Percentiles rank a stretch among this genome's conserved stretches.
Evolutionary conservation across 1,140 invertebrate genomes (phyloP).

Genomic region (Cotesia typhae): DNA sequence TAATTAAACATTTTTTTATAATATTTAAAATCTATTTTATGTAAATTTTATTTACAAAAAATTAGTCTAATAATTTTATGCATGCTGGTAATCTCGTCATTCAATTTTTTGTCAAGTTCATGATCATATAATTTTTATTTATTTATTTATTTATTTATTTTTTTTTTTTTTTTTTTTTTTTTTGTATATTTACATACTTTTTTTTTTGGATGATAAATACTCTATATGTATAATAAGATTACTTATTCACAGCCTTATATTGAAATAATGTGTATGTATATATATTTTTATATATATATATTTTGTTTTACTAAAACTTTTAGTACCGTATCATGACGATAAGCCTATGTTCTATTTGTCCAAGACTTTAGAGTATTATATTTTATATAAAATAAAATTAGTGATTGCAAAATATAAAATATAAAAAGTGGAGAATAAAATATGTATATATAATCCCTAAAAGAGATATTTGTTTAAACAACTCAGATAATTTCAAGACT

Average conservation of each 20-base stretch:
- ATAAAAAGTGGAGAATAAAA: background rate
- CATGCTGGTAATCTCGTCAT: no score
- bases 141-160: no score
- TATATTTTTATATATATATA: background rate
- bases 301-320: background rate
- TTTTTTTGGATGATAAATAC: no score
- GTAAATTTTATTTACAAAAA: no score
- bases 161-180: background rate
- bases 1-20: no score
- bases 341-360: background rate
- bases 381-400: background rate
- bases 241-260: slow-evolving; percentile 40
- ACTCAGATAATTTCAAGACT: slow-evolving; percentile 47
- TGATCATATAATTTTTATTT: background rate
- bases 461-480: background rate
- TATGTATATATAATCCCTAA: background rate
- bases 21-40: no score
- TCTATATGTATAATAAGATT: background rate
- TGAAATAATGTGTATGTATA: slow-evolving; percentile 15
- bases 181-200: background rate
- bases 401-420: no score
- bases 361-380: background rate
- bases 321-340: background rate
- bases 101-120: no score
- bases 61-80: no score